Evolutionary conservation across 1,140 invertebrate species (phyloP).

Genomic region (Drosophila malerkotliana): DNA sequence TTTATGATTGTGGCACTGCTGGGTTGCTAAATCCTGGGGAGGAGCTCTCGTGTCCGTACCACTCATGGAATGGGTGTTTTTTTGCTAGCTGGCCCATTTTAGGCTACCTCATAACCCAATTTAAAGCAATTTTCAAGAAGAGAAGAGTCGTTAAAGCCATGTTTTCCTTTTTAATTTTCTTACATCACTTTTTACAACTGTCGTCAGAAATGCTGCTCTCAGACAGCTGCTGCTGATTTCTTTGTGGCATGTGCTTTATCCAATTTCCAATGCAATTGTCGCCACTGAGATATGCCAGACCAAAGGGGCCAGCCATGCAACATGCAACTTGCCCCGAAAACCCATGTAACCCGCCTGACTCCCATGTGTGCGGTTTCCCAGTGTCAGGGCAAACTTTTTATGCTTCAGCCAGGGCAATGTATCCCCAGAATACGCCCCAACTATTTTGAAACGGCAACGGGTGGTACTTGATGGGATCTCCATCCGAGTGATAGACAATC

Average conservation of each 20-base stretch:
- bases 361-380: conserved; percentile 54
- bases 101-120: neutral
- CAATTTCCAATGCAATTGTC: conserved; percentile 78
- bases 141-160: neutral
- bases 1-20: conserved; percentile 32
- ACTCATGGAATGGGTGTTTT: no score
- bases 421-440: conserved; percentile 18
- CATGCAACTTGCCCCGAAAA: neutral
- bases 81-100: conserved; percentile 2
- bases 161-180: neutral
- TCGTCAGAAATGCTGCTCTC: conserved; percentile 3
- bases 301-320: conserved; percentile 9
- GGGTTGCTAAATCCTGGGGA: neutral
- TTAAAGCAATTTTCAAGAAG: neutral
- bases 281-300: conserved; percentile 45
- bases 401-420: conserved; percentile 7
- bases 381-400: conserved; percentile 30
- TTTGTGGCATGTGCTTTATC: conserved; percentile 62
- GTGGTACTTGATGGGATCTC: neutral
- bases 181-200: neutral
- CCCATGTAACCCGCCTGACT: neutral
- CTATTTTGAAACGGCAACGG: conserved; percentile 23
- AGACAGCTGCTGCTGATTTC: conserved; percentile 58
- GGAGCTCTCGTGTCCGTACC: conserved; percentile 7
- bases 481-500: conserved; percentile 34